Conservation (phyloP, 2,888 invertebrate species). For the Cyaniris semiargus region DNA sequence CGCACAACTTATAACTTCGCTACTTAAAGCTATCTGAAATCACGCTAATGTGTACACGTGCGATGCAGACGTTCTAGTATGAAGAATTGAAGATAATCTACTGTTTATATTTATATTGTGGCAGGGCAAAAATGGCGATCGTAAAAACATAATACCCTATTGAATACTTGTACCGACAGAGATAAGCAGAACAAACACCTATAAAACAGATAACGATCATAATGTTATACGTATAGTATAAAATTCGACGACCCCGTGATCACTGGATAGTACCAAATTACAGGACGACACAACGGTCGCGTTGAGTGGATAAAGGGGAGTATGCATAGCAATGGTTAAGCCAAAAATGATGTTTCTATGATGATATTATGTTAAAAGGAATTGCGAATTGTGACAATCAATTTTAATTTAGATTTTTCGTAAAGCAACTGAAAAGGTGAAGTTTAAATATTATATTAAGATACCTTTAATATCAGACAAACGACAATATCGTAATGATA, state of each 20-base stretch:
- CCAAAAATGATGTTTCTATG: neutral
- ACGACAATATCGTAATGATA: too few relatives aligned
- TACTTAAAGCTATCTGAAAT: neutral
- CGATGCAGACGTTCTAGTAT: too few relatives aligned
- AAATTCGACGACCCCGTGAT: conserved; percentile 59
- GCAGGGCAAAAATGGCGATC: neutral
- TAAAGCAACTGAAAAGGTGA: too few relatives aligned
- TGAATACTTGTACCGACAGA: conserved; percentile 46
- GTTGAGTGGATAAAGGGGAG: neutral
- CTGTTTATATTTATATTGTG: neutral
- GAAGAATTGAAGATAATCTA: neutral
- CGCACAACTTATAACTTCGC: neutral
- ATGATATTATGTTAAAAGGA: neutral
- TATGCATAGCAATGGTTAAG: neutral
- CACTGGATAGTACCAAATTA: conserved; percentile 54
- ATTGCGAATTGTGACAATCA: neutral
- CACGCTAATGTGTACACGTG: too few relatives aligned
- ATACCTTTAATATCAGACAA: too few relatives aligned
- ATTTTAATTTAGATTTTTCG: too few relatives aligned
- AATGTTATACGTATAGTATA: conserved; percentile 58
- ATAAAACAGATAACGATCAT: conserved; percentile 58
- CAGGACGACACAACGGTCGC: conserved; percentile 41
- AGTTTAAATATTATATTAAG: too few relatives aligned
- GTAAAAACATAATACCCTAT: conserved; percentile 34
- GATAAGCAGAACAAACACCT: conserved; percentile 47